These are phyloP conservation scores for Notodonta dromedarius DNA, from an alignment of 2,888 invertebrate genomes.

Conservation along the genomic window DNA sequence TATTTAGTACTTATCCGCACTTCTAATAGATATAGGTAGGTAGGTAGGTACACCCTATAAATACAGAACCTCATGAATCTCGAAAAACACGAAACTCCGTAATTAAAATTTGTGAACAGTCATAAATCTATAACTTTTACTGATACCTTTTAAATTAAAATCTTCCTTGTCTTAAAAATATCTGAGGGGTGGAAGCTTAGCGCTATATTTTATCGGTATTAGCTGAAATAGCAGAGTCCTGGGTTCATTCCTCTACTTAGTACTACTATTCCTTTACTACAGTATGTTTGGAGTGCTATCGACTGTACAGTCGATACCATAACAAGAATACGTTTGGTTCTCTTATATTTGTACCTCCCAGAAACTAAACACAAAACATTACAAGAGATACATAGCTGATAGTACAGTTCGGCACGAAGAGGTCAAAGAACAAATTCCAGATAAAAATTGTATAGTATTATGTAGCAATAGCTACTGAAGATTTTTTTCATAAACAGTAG, in stretches of 20 bases:
- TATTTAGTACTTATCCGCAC: no score
- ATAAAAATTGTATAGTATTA: slow-evolving; percentile 5
- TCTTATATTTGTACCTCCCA: slow-evolving; percentile 43
- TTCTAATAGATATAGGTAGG: no score
- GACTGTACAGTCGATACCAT: no score
- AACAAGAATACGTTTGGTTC: slow-evolving; percentile 25
- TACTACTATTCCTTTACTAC: no score
- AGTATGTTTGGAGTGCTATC: slow-evolving; percentile 37
- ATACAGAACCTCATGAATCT: slow-evolving; percentile 6
- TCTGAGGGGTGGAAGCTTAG: slow-evolving; percentile 23
- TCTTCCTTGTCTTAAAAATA: slow-evolving; percentile 39
- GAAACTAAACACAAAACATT: slow-evolving; percentile 45
- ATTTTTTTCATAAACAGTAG: no score
- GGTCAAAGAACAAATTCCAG: slow-evolving; percentile 15
- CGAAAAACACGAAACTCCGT: slow-evolving; percentile 55
- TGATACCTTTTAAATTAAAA: slow-evolving; percentile 70
- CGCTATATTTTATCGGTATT: not conserved
- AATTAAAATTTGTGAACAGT: slow-evolving; percentile 63
- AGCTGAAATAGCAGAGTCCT: no score
- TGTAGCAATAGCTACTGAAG: no score
- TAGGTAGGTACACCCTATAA: not conserved
- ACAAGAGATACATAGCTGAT: slow-evolving; percentile 38
- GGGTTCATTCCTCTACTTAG: no score
- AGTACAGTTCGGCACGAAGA: slow-evolving; percentile 16
- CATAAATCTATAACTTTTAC: slow-evolving; percentile 73